These are phyloP conservation scores for Zosterops pallidus DNA, from an alignment of 2,113 vertebrate species.

Conservation along the genomic window DNA sequence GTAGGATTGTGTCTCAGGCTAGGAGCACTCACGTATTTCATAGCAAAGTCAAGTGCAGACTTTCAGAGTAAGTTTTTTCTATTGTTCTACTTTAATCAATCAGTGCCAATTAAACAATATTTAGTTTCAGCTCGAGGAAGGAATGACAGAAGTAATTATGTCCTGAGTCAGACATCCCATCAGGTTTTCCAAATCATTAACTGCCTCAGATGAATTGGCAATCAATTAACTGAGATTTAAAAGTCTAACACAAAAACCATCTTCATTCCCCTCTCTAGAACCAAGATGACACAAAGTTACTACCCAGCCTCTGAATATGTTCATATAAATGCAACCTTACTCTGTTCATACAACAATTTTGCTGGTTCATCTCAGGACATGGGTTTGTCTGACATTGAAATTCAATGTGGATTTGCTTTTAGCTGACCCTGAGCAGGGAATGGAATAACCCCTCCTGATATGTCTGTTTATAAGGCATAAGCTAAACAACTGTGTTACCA, in stretches of 20 bases:
- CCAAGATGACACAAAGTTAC: background rate
- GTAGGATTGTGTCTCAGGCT: background rate
- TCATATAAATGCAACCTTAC: background rate
- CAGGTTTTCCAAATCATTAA: background rate
- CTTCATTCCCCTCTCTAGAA: background rate
- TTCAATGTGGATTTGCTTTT: background rate
- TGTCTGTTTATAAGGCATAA: background rate
- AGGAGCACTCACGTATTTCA: background rate
- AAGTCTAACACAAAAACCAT: background rate
- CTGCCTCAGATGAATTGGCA: background rate
- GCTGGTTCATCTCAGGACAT: background rate
- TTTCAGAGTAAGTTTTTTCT: background rate
- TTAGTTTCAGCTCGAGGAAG: background rate
- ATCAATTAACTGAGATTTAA: conserved; percentile 31
- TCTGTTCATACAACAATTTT: background rate
- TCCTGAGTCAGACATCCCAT: background rate
- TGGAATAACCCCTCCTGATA: background rate
- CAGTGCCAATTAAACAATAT: conserved; percentile 20
- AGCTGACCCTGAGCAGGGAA: background rate
- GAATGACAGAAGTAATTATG: background rate
- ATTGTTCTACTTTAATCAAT: background rate
- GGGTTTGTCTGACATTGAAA: background rate
- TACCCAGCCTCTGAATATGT: background rate
- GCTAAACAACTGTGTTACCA: background rate
- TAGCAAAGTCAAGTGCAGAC: background rate